phyloP scores from a whole-genome alignment of 2,888 invertebrate species.

The Chrysodeixis includens region DNA sequence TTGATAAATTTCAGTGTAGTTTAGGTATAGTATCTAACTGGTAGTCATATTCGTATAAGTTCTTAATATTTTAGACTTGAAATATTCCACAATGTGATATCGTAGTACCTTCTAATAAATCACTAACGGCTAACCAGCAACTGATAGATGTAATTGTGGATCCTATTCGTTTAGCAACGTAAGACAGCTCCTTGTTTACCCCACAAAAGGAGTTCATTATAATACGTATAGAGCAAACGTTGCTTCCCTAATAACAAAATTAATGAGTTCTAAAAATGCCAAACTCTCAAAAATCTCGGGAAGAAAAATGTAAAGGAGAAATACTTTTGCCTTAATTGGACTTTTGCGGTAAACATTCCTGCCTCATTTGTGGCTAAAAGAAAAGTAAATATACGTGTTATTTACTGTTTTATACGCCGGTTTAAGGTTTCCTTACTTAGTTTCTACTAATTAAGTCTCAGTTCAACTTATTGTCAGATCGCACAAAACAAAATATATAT shows the following conservation, averaged over 20 bases:
- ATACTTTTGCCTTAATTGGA: constrained; percentile 49
- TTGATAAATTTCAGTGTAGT: too few species aligned
- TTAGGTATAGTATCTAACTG: too few species aligned
- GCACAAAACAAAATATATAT: too few species aligned
- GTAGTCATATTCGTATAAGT: too few species aligned
- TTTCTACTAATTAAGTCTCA: too few species aligned
- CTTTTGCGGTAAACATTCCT: constrained; percentile 14
- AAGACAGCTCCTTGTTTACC: background rate
- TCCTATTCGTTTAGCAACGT: too few species aligned
- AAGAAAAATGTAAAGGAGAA: constrained; percentile 14
- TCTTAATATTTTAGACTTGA: too few species aligned
- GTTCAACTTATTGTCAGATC: too few species aligned
- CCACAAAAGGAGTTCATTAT: constrained; percentile 8
- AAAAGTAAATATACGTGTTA: background rate
- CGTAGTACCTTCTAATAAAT: too few species aligned
- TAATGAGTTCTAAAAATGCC: constrained; percentile 44
- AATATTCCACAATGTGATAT: too few species aligned
- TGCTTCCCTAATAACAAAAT: constrained; percentile 28
- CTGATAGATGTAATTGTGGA: too few species aligned
- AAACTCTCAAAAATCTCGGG: constrained; percentile 17
- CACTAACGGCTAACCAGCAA: too few species aligned
- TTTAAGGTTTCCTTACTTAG: background rate
- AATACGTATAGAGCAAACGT: constrained; percentile 2
- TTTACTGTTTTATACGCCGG: background rate
- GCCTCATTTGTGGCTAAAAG: background rate